Evolutionary conservation across 92 coral and sea anemone species (phyloP), one percentile per base, ranked within the genome.

Genomic region (Zoanthus solanderi): DNA sequence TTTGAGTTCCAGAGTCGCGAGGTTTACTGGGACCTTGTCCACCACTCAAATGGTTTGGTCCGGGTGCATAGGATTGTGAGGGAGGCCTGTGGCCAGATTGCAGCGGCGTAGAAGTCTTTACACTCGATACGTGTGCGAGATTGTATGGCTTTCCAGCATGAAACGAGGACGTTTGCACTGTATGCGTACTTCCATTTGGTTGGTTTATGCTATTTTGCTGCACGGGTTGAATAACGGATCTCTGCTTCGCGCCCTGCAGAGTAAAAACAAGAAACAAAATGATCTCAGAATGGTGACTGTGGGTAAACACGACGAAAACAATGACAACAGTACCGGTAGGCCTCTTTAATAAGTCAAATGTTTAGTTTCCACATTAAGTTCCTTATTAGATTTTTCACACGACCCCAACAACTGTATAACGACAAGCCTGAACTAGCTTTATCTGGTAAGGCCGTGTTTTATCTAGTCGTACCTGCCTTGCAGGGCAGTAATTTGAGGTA

Each of bases 1-100:
- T 66, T 63, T 48, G 85, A 10, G 75, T 63, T 45, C 23, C 63
- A 11, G 85, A 63, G 29, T 81, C 85, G 29, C 75, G 85, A n/a
- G 73, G 73, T 34, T 60, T 11, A n/a, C 58, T 61, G 42, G 85
- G 13, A 37, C 71, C 85, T 11, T 65, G 85, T 13, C 42, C 69
- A 10, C 34, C 69, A 46, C 57, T 13, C 74, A 37, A n/a, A 10
- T 37, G 34, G 74, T 46, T 53, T 66, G 85, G 76, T 0, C 63
- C 75, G 57, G 75, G 12, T 67, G 85, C 44, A n/a, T 44, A 66
- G 28, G 85, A 44, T 13, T 81, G 85, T 29, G 57, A 37, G 76
- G 85, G 85, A 28, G 85, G 85, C 85, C 85, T 81, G 74, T 66
- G 85, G 3, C 47, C 63, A n/a, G 85, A 57, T 31, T 81, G 75